Percentiles rank a stretch among this genome's conserved stretches.
These are phyloP conservation scores for Solenodon paradoxus DNA, from an alignment of 2,113 vertebrate genomes.

Conservation along the genomic window DNA sequence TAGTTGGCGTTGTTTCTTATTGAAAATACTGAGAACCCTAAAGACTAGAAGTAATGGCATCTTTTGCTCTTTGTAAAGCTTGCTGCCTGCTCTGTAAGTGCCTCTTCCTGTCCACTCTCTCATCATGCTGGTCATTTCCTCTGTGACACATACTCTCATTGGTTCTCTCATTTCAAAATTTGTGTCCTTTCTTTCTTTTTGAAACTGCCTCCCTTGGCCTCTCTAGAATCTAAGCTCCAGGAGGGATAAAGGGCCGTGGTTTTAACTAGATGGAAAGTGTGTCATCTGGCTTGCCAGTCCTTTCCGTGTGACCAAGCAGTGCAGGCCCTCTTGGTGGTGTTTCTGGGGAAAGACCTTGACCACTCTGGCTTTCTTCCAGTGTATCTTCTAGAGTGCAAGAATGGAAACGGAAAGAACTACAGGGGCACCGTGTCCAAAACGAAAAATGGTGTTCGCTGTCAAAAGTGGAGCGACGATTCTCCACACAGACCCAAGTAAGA, in stretches of 20 bases:
- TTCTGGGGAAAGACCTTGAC: background rate
- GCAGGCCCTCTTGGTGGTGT: accelerated
- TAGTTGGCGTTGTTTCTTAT: background rate
- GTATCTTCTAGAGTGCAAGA: constrained; percentile 70
- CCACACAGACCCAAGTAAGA: constrained; percentile 66
- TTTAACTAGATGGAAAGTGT: accelerated
- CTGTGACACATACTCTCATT: accelerated
- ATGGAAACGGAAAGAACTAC: constrained; percentile 52
- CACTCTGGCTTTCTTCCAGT: constrained; percentile 10
- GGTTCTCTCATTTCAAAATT: background rate
- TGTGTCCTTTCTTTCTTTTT: background rate
- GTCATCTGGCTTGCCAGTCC: background rate
- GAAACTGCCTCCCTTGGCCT: accelerated
- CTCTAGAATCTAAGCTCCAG: background rate
- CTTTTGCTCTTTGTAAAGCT: background rate
- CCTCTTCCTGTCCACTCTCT: background rate
- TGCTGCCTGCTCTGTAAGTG: background rate
- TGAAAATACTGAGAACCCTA: background rate
- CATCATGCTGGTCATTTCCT: background rate
- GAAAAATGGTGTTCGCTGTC: background rate
- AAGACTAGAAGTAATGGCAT: background rate
- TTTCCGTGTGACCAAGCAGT: accelerated
- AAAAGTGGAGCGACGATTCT: background rate
- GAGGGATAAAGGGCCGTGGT: accelerated
- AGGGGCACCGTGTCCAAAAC: constrained; percentile 63